A percentile compares a stretch with the other conserved stretches of the same genome.
These are phyloP conservation scores for Schrankia costaestrigalis DNA, from an alignment of 2,888 invertebrate genomes.

Conservation along the genomic window DNA sequence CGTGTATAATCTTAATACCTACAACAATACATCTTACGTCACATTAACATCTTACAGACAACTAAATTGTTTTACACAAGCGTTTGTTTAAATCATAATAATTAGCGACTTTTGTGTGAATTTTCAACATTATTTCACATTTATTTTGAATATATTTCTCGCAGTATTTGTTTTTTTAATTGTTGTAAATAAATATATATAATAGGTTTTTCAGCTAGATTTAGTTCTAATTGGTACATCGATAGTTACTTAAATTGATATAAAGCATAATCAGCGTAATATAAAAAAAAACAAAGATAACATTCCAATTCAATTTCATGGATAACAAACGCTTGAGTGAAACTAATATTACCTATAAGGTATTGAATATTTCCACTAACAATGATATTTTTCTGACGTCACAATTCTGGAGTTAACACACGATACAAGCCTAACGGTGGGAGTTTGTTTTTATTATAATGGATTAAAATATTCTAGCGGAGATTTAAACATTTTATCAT, in stretches of 20 bases:
- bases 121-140: no score
- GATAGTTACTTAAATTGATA: no score
- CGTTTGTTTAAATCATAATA: no score
- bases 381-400: slow-evolving; percentile 12
- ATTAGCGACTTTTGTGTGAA: no score
- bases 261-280: no score
- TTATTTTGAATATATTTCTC: no score
- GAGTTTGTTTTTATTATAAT: slow-evolving; percentile 2
- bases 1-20: slow-evolving; percentile 32
- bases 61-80: slow-evolving; percentile 21
- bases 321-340: slow-evolving; percentile 9
- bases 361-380: slow-evolving; percentile 13
- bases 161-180: no score
- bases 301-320: not conserved
- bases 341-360: slow-evolving; percentile 9
- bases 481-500: no score
- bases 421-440: slow-evolving; percentile 6
- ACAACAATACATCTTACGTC: slow-evolving; percentile 36
- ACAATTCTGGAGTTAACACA: slow-evolving; percentile 14
- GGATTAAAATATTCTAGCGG: no score
- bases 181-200: no score
- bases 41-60: slow-evolving; percentile 34
- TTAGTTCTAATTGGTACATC: no score
- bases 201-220: no score
- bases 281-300: not conserved